These are phyloP conservation scores for Genyomyrus donnyi DNA, from an alignment of 2,113 vertebrate genomes.

Conservation along the genomic window DNA sequence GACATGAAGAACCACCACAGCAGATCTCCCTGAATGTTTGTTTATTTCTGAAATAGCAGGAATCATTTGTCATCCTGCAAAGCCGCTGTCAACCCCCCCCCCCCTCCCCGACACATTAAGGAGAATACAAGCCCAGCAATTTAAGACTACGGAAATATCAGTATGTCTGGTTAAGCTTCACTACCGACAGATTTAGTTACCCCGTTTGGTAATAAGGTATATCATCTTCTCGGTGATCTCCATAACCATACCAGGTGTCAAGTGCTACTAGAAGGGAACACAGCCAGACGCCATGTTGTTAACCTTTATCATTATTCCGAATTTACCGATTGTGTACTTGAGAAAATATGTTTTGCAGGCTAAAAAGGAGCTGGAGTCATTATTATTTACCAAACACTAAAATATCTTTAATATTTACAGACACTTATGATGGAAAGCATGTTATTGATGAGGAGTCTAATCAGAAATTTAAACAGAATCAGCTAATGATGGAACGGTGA, in stretches of 20 bases:
- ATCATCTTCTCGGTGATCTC: background rate
- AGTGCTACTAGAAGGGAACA: background rate
- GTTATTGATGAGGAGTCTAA: background rate
- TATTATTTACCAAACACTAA: background rate
- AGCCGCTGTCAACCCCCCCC: background rate
- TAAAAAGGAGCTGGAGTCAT: background rate
- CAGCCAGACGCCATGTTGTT: background rate
- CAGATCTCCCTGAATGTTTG: background rate
- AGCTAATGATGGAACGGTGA: background rate
- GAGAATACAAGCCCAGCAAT: background rate
- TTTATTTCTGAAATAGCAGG: background rate
- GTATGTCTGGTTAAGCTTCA: too few relatives aligned
- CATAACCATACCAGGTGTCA: background rate
- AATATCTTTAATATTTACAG: background rate
- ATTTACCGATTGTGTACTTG: background rate
- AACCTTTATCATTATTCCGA: background rate
- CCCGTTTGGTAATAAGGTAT: background rate
- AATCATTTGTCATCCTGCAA: background rate
- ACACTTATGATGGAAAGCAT: background rate
- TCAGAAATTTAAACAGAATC: background rate
- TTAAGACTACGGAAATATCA: background rate
- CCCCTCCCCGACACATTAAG: background rate
- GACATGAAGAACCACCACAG: background rate
- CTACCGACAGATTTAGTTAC: background rate
- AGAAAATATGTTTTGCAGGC: background rate